Conservation (phyloP, 92 coral and sea anemone genomes). For the Epizoanthus scotinus region DNA sequence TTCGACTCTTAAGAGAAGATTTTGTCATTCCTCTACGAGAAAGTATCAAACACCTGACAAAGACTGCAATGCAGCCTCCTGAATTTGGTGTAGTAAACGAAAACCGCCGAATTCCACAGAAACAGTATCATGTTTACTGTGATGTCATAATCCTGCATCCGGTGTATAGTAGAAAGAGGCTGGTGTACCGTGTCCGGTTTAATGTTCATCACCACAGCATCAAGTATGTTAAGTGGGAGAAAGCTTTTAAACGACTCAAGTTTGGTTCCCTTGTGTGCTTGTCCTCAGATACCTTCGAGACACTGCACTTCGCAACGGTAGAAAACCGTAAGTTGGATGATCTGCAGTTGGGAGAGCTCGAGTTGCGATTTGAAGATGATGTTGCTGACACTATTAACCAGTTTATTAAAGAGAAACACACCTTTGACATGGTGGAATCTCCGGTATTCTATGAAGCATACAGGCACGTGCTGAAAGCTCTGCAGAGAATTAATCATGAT, state of each 20-base stretch:
- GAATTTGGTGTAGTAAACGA: conserved; percentile 26
- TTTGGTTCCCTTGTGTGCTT: conserved; percentile 83
- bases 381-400: conserved; percentile 7
- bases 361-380: conserved; percentile 70
- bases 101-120: conserved; percentile 6
- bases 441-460: conserved; percentile 84
- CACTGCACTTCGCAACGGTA: conserved; percentile 74
- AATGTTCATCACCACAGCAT: conserved; percentile 50
- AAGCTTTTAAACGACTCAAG: conserved; percentile 65
- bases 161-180: conserved; percentile 57
- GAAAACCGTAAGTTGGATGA: conserved; percentile 62
- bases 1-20: conserved; percentile 85
- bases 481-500: conserved; percentile 54
- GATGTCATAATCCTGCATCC: conserved; percentile 65
- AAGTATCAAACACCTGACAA: conserved; percentile 53
- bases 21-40: conserved; percentile 72
- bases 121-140: conserved; percentile 48
- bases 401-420: conserved; percentile 40
- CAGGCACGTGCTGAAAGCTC: conserved; percentile 73
- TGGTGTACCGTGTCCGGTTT: conserved; percentile 69
- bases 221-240: conserved; percentile 67
- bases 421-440: conserved; percentile 82
- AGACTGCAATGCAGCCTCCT: conserved; percentile 5
- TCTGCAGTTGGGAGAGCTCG: conserved; percentile 67
- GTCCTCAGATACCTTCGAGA: conserved; percentile 64